Percentiles rank a stretch among this genome's conserved stretches.
Conservation (phyloP, 2,888 invertebrate genomes). For the Idaea straminata region DNA sequence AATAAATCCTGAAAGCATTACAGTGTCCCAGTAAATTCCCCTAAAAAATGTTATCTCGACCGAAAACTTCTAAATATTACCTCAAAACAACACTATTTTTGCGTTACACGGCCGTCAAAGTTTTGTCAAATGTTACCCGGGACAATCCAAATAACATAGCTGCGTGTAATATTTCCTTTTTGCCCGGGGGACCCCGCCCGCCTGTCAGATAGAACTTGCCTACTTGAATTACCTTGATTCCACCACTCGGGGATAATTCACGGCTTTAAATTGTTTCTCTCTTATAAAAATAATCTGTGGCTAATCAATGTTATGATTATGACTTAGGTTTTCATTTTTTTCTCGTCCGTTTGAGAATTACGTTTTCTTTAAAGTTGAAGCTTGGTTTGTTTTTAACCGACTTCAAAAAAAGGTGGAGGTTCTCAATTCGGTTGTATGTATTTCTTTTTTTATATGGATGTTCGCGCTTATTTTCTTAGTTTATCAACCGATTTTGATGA, state of each 20-base stretch:
- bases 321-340: neutral
- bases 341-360: neutral
- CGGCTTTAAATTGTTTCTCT: conserved; percentile 19
- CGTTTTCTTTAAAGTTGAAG: neutral
- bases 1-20: too few relatives aligned
- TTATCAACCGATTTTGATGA: too few relatives aligned
- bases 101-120: conserved; percentile 38
- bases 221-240: conserved; percentile 23
- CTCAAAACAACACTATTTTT: neutral
- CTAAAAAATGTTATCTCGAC: neutral
- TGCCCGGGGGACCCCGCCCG: conserved; percentile 34
- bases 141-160: conserved; percentile 53
- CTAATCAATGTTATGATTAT: neutral
- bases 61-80: neutral
- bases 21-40: neutral
- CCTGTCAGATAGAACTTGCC: conserved; percentile 11
- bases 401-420: too few relatives aligned
- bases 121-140: conserved; percentile 55
- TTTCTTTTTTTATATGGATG: too few relatives aligned
- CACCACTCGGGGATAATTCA: conserved; percentile 20
- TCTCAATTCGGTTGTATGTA: too few relatives aligned
- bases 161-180: conserved; percentile 54
- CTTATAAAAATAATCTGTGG: conserved; percentile 11
- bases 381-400: neutral
- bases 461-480: too few relatives aligned